phyloP scores from a whole-genome alignment of 2,888 invertebrate species.

The Ditula angustiorana region DNA sequence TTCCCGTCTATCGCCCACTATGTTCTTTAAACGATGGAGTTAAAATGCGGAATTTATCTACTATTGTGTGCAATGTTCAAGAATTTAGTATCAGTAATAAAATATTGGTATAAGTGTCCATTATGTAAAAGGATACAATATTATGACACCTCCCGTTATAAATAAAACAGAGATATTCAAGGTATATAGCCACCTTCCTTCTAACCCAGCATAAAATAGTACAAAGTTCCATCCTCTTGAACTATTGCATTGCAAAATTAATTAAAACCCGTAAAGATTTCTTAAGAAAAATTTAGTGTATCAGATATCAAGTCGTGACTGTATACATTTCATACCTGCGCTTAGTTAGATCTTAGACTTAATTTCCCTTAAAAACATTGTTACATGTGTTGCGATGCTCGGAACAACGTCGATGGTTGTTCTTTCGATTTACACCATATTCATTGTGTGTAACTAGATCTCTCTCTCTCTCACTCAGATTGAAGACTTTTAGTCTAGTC shows the following conservation, averaged over 20 bases:
- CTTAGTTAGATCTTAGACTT: conserved; percentile 1
- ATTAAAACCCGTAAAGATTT: conserved; percentile 40
- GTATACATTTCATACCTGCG: conserved; percentile 19
- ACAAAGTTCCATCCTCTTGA: neutral
- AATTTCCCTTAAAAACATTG: neutral
- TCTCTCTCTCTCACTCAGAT: too few relatives aligned
- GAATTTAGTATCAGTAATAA: neutral
- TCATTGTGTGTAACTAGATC: too few relatives aligned
- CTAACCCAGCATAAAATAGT: neutral
- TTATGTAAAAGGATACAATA: neutral
- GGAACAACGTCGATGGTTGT: too few relatives aligned
- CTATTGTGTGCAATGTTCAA: neutral
- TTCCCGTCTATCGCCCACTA: too few relatives aligned
- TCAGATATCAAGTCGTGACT: conserved; percentile 48
- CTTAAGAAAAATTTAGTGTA: conserved; percentile 46
- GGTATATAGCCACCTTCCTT: too few relatives aligned
- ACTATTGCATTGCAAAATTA: conserved; percentile 18
- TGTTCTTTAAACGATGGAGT: neutral
- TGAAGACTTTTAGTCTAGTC: too few relatives aligned
- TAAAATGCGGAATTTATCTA: neutral
- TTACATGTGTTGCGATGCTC: too few relatives aligned
- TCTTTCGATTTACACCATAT: too few relatives aligned
- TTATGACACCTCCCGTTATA: neutral
- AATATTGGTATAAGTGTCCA: neutral
- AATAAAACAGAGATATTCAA: too few relatives aligned